Evolutionary conservation across 2,888 invertebrate genomes (phyloP).

Genomic region (Folsomia candida): DNA sequence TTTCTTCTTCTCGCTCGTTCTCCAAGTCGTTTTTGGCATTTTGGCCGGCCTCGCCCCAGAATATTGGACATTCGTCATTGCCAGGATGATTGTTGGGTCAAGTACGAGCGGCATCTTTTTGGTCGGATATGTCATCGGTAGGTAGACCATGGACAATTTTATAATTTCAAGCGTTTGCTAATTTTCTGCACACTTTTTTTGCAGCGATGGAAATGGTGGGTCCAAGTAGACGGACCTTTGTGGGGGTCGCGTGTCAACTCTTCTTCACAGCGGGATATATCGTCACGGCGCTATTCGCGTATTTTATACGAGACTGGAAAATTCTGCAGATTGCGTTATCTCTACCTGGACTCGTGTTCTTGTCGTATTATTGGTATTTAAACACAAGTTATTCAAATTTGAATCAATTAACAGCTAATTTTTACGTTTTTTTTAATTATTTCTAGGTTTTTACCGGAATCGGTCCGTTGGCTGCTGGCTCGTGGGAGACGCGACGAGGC

Average conservation of each 20-base stretch:
- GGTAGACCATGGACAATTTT: conserved; percentile 46
- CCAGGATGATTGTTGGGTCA: conserved; percentile 67
- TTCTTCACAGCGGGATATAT: conserved; percentile 73
- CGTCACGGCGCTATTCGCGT: conserved; percentile 66
- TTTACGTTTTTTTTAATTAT: not conserved
- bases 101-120: conserved; percentile 74
- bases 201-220: conserved; percentile 61
- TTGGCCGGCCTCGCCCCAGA: conserved; percentile 67
- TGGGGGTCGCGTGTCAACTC: conserved; percentile 70
- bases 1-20: conserved; percentile 69
- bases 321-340: conserved; percentile 68
- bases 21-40: conserved; percentile 68
- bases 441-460: conserved; percentile 68
- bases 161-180: not conserved
- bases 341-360: conserved; percentile 66
- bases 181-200: not conserved
- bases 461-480: conserved; percentile 68
- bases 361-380: conserved; percentile 67
- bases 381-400: not conserved
- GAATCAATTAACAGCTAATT: not conserved
- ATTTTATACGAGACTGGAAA: conserved; percentile 68
- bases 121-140: conserved; percentile 75
- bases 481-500: conserved; percentile 65
- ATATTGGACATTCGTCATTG: conserved; percentile 65
- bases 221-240: conserved; percentile 65